Evolutionary conservation across 2,113 vertebrate genomes (phyloP).

Genomic region (Fukomys damarensis): DNA sequence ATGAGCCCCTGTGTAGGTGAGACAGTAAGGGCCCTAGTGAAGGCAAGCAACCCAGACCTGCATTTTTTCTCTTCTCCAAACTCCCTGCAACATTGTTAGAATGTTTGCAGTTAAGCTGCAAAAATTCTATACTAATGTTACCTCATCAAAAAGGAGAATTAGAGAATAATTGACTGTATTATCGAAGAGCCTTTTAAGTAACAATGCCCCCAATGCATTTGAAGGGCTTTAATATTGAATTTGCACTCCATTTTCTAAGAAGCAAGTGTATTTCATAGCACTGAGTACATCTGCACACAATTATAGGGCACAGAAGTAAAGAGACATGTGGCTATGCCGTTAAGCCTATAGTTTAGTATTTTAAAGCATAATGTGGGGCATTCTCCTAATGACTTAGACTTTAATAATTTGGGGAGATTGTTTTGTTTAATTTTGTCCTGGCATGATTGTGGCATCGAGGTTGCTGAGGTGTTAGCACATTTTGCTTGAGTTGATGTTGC

Average conservation of each 20-base stretch:
- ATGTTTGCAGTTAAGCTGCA: constrained; percentile 12
- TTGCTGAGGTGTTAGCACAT: constrained; percentile 49
- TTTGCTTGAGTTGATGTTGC: constrained; percentile 66
- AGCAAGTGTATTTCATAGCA: constrained; percentile 34
- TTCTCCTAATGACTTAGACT: constrained; percentile 50
- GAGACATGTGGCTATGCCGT: constrained; percentile 60
- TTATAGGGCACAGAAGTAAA: constrained; percentile 58
- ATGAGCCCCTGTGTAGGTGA: background rate
- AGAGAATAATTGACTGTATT: constrained; percentile 58
- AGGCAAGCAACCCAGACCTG: background rate
- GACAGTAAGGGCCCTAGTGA: background rate
- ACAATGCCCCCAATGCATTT: background rate
- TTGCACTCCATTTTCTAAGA: constrained; percentile 53
- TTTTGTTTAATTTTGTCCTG: constrained; percentile 75
- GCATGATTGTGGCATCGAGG: constrained; percentile 45
- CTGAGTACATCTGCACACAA: constrained; percentile 71
- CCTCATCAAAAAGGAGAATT: constrained; percentile 58
- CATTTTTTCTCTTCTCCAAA: background rate
- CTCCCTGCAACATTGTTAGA: constrained; percentile 20
- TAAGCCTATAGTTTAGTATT: constrained; percentile 60
- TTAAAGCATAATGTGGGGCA: constrained; percentile 60
- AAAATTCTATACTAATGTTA: constrained; percentile 63
- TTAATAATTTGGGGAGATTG: constrained; percentile 68
- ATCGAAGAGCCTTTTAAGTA: constrained; percentile 67
- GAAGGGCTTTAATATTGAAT: constrained; percentile 72